phyloP scores from a whole-genome alignment of 2,888 invertebrate species.

The Drosophila maculinotata region DNA sequence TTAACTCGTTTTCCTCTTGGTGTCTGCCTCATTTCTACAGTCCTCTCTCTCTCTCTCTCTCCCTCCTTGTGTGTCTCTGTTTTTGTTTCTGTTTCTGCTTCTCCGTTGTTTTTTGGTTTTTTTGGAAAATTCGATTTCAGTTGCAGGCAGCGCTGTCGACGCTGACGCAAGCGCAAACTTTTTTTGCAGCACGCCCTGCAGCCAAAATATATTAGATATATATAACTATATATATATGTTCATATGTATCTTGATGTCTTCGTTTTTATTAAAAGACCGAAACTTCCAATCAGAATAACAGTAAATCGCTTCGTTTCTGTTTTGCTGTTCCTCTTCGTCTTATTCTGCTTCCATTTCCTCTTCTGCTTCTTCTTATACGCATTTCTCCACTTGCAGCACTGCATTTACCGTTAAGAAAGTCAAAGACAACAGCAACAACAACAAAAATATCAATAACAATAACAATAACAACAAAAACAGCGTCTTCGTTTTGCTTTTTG shows the following conservation, averaged over 20 bases:
- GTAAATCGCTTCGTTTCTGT: no score
- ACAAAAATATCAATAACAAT: neutral
- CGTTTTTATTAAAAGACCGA: conserved; percentile 30
- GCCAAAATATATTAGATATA: neutral
- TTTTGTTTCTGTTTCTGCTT: conserved; percentile 19
- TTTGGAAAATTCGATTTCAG: conserved; percentile 56
- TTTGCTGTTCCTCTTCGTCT: neutral
- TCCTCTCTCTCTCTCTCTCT: conserved; percentile 22
- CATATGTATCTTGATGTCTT: neutral
- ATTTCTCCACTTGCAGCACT: conserved; percentile 36
- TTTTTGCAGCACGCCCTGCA: conserved; percentile 31
- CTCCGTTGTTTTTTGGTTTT: conserved; percentile 2
- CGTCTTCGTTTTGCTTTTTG: conserved; percentile 41
- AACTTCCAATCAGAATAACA: conserved; percentile 36
- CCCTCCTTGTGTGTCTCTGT: conserved; percentile 17
- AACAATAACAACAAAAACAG: conserved; percentile 16
- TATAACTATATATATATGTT: neutral
- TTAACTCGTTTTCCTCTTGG: conserved; percentile 69
- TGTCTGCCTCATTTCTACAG: conserved; percentile 58
- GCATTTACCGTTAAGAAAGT: conserved; percentile 26
- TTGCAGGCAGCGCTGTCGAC: conserved; percentile 41
- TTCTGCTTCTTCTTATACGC: conserved; percentile 5
- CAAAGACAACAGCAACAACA: conserved; percentile 2
- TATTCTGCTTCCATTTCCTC: neutral
- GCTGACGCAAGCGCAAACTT: conserved; percentile 57